Evolutionary conservation across 2,113 vertebrate genomes (phyloP).

Genomic region (Junco hyemalis): DNA sequence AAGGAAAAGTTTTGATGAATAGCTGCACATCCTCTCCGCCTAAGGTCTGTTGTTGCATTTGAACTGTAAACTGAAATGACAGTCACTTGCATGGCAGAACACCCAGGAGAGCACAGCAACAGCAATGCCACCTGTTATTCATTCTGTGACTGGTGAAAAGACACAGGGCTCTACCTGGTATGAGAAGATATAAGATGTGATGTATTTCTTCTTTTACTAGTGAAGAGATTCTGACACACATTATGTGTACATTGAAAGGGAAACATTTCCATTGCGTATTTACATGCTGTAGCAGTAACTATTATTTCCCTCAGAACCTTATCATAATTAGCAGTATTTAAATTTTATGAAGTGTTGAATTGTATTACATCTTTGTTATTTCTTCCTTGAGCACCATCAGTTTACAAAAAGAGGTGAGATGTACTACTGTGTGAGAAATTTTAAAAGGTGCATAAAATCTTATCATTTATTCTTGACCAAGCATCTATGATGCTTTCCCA

Average conservation of each 20-base stretch:
- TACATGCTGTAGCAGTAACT: not conserved
- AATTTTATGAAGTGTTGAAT: not conserved
- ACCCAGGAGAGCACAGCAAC: constrained; percentile 10
- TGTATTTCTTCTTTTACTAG: not conserved
- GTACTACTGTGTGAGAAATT: not conserved
- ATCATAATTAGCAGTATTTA: not conserved
- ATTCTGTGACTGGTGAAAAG: not conserved
- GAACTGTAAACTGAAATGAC: constrained; percentile 42
- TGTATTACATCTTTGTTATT: not conserved
- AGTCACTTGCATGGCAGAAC: not conserved
- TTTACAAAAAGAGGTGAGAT: not conserved
- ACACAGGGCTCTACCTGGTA: not conserved
- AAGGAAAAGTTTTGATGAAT: constrained; percentile 29
- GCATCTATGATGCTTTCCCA: not conserved
- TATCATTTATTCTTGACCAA: not conserved
- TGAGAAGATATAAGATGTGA: not conserved
- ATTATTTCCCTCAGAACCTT: not conserved
- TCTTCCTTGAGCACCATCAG: not conserved
- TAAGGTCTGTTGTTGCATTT: constrained; percentile 6
- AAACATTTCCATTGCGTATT: not conserved
- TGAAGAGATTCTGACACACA: not conserved
- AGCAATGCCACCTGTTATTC: constrained; percentile 13
- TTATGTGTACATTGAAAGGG: not conserved
- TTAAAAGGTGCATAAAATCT: not conserved
- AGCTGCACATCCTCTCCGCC: not conserved